Base-by-base conservation (phyloP, 2,888 invertebrate species). In the Herminia tarsipennalis region DNA sequence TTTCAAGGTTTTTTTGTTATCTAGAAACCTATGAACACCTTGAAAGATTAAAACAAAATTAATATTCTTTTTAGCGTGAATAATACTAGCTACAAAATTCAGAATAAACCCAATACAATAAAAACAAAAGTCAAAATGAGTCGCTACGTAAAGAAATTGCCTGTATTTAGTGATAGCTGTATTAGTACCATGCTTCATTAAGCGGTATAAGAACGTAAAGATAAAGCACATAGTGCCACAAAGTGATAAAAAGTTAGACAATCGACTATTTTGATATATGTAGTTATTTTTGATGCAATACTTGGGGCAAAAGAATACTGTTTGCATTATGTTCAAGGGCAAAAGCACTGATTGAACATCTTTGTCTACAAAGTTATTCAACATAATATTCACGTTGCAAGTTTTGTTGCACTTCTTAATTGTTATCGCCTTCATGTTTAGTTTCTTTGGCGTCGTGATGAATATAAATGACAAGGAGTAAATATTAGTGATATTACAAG, bases 391-490 rank as follows among this genome's bases (percentile, higher is more conserved):
- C n/a, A n/a, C n/a, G n/a, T n/a, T n/a, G n/a, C n/a, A n/a, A n/a
- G n/a, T n/a, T n/a, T n/a, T n/a, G n/a, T n/a, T n/a, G n/a, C n/a
- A n/a, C n/a, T n/a, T n/a, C n/a, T 0, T 93, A 93, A 59, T 85
- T 93, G 43, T 92, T 93, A 49, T 86, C 8, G 88, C 2, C 87
- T 78, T 40, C 86, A 86, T 78, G 89, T 88, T 55, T 17, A 4
- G 17, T 14, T 17, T 30, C n/a, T n/a, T n/a, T n/a, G n/a, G n/a
- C n/a, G n/a, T n/a, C n/a, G n/a, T n/a, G n/a, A n/a, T n/a, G n/a
- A n/a, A n/a, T n/a, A n/a, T n/a, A n/a, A n/a, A n/a, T n/a, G n/a
- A n/a, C n/a, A n/a, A n/a, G n/a, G n/a, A n/a, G n/a, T n/a, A n/a
- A n/a, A n/a, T n/a, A n/a, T n/a, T n/a, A n/a, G n/a, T n/a, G n/a